Base-by-base conservation (phyloP, 2,888 invertebrate species). In the Megaustenia siamemsis region DNA sequence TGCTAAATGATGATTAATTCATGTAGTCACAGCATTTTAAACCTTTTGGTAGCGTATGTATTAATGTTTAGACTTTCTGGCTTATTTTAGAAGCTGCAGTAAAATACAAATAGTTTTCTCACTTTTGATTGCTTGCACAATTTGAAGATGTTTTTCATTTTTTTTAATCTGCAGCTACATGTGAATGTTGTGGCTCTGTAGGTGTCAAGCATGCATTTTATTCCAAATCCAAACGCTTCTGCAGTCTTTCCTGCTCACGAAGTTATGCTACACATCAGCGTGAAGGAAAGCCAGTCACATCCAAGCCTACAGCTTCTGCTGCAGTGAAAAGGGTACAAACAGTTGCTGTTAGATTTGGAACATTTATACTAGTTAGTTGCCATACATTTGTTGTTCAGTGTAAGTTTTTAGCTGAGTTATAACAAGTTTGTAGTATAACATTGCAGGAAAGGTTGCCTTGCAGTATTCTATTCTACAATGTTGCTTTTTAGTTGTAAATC, bases 201-300 rank as follows among this genome's bases (percentile, higher is more conserved):
- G 97, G 97, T 77, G 97, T 97, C 45, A 97, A 97, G 92, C 97
- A 97, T 93, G 97, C 97, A 24, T 97, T 97, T 94, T 97, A 97
- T 92, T 97, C 97, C 24, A 96, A 96, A 93, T 96, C 97, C 88
- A 95, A 97, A 86, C 95, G 96, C 88, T 97, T 96, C 94, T 97
- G 97, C 93, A 97, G 97, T 92, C 95, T 97, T 94, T 96, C 96
- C 35, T 97, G 97, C 94, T 97, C 97, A 15, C 95, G 96, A 40
- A 91, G 90, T 60, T 91, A 89, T 87, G 90, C 91, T 28, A 90
- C 90, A 4, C 87, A 90, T 32, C 90, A 90, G 83, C 80, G 90
- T 35, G 91, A 91, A 83, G 90, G 90, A 10, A 90, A 90, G 84
- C 89, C 88, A 2, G 53, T 83, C 1, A 35, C 76, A 21, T 32